These are phyloP conservation scores for Lacerta viridis DNA, from an alignment of 2,797 vertebrate genomes.

Conservation along the genomic window DNA sequence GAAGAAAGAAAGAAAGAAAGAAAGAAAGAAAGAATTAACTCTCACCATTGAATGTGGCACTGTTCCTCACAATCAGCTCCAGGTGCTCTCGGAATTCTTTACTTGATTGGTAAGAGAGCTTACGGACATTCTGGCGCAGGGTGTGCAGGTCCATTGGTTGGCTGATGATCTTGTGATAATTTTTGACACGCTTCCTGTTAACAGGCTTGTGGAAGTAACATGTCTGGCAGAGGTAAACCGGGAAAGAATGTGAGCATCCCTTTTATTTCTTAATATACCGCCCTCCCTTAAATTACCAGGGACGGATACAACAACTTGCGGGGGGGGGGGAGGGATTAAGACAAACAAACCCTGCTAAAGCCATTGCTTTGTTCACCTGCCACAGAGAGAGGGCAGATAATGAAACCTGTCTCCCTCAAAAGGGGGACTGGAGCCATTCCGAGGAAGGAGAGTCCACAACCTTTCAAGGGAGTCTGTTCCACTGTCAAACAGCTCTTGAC, in stretches of 20 bases:
- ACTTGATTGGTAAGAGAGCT: constrained; percentile 93
- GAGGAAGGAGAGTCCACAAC: neutral
- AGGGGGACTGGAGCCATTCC: neutral
- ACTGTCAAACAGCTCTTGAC: too few species aligned
- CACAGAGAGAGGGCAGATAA: too few species aligned
- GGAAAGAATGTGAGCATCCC: neutral
- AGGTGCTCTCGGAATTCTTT: constrained; percentile 97
- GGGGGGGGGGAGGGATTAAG: too few species aligned
- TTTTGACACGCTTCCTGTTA: constrained; percentile 96
- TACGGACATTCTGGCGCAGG: constrained; percentile 95
- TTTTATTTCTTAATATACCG: neutral
- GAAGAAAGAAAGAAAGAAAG: too few species aligned
- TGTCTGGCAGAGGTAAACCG: constrained; percentile 80
- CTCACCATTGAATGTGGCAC: constrained; percentile 94
- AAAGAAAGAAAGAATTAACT: too few species aligned
- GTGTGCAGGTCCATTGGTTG: constrained; percentile 98
- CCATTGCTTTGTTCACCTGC: too few species aligned
- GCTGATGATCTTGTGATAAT: constrained; percentile 99
- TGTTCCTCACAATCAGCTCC: constrained; percentile 96
- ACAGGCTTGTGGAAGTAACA: constrained; percentile 98
- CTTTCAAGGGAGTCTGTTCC: too few species aligned
- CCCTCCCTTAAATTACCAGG: neutral
- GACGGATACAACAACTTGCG: too few species aligned
- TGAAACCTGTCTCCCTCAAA: neutral
- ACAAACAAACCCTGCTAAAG: too few species aligned